A percentile compares a stretch with the other conserved stretches of the same genome.
Conservation (phyloP, 2,113 vertebrate genomes). For the Scomber japonicus region DNA sequence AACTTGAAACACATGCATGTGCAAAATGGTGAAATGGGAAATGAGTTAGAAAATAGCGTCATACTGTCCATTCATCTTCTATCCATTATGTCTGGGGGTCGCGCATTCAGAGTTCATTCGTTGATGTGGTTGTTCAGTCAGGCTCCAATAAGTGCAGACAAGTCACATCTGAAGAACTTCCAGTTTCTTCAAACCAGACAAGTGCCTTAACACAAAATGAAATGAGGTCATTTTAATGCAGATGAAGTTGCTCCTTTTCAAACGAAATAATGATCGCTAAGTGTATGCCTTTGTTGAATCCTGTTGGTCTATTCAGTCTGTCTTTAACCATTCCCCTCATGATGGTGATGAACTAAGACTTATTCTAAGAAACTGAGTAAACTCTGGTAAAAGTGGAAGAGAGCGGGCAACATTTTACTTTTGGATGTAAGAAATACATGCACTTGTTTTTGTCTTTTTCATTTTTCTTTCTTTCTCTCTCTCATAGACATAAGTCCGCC, state of each 20-base stretch:
- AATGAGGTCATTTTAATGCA: conserved; percentile 60
- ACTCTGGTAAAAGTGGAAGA: conserved; percentile 24
- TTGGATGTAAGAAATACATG: not conserved
- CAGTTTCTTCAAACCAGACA: conserved; percentile 43
- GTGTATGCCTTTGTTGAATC: conserved; percentile 36
- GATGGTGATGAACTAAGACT: conserved; percentile 28
- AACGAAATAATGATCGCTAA: conserved; percentile 48
- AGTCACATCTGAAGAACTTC: conserved; percentile 39
- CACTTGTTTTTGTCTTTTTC: not conserved
- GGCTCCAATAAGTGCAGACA: conserved; percentile 44
- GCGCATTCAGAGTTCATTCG: conserved; percentile 33
- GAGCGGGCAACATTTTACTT: not conserved
- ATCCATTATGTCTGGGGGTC: conserved; percentile 25
- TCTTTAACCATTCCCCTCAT: conserved; percentile 40
- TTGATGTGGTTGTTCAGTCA: conserved; percentile 52
- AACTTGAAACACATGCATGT: conserved; percentile 66
- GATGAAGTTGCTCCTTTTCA: conserved; percentile 52
- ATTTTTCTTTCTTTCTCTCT: conserved; percentile 9
- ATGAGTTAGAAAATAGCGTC: conserved; percentile 62
- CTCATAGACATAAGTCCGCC: conserved; percentile 96
- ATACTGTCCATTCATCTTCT: conserved; percentile 52
- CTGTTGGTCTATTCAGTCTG: conserved; percentile 40
- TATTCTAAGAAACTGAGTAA: conserved; percentile 22
- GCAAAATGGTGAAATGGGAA: conserved; percentile 54
- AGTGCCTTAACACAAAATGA: conserved; percentile 36